phyloP scores from a whole-genome alignment of 2,797 vertebrate genomes.

The Mormyrus proboscirostris region DNA sequence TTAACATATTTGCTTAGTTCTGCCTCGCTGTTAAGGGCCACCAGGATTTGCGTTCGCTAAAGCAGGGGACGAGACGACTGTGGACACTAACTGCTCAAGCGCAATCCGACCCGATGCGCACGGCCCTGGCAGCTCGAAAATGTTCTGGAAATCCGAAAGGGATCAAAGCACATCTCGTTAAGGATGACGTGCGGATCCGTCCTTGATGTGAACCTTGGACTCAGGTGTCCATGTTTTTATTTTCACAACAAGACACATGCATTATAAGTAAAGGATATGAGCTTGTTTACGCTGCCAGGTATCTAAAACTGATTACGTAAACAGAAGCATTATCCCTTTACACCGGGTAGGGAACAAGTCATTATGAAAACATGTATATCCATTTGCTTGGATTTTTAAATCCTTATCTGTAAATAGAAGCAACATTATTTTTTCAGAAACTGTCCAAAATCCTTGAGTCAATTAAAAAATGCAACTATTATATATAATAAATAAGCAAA shows the following conservation, averaged over 20 bases:
- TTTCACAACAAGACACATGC: slow-evolving; percentile 27
- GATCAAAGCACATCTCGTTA: not conserved
- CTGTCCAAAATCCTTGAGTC: slow-evolving; percentile 21
- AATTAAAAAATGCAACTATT: slow-evolving; percentile 35
- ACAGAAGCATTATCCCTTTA: not conserved
- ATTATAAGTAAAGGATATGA: not conserved
- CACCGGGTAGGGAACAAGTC: not conserved
- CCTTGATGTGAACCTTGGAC: slow-evolving; percentile 22
- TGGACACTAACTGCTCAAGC: not conserved
- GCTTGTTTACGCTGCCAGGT: not conserved
- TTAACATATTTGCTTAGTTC: not conserved
- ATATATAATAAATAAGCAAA: slow-evolving; percentile 71
- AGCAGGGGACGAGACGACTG: not conserved
- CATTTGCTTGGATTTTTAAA: not conserved
- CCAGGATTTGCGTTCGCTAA: not conserved
- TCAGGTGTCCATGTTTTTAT: slow-evolving; percentile 47
- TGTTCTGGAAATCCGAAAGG: not conserved
- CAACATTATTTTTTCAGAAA: slow-evolving; percentile 14
- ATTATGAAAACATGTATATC: not conserved
- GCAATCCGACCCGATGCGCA: not conserved
- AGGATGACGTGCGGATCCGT: slow-evolving; percentile 4
- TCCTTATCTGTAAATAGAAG: not conserved
- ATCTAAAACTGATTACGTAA: not conserved
- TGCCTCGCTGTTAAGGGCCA: not conserved
- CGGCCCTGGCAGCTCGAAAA: not conserved